phyloP scores from a whole-genome alignment of 2,888 invertebrate genomes.

The Synanthedon tipuliformis region DNA sequence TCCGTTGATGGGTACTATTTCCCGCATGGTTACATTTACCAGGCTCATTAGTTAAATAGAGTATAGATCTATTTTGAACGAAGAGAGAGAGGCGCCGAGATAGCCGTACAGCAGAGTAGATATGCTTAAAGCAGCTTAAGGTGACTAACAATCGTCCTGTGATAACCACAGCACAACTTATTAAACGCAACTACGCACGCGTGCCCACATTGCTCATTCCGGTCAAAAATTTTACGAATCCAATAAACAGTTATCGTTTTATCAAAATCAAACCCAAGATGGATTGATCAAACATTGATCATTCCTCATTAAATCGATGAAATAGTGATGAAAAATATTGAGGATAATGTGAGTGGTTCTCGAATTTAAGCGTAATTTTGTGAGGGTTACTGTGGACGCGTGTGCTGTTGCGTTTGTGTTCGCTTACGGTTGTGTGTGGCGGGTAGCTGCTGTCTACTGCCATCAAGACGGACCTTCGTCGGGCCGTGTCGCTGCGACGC shows the following conservation, averaged over 20 bases:
- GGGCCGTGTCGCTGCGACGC: slow-evolving; percentile 54
- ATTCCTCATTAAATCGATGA: too few relatives aligned
- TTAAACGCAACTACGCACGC: slow-evolving; percentile 18
- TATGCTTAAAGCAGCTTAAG: slow-evolving; percentile 8
- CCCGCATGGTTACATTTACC: neutral
- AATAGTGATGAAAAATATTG: too few relatives aligned
- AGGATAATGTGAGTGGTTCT: too few relatives aligned
- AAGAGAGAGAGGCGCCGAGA: too few relatives aligned
- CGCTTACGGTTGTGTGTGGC: slow-evolving; percentile 23
- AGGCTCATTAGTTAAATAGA: too few relatives aligned
- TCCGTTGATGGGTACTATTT: neutral
- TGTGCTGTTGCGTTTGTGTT: slow-evolving; percentile 5
- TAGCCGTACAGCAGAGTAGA: too few relatives aligned
- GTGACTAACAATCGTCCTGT: slow-evolving; percentile 37
- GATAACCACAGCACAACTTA: slow-evolving; percentile 32
- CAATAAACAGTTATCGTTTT: too few relatives aligned
- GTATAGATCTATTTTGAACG: too few relatives aligned
- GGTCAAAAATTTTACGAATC: too few relatives aligned
- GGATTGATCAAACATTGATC: too few relatives aligned
- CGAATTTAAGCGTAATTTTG: slow-evolving; percentile 1
- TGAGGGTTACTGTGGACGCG: slow-evolving; percentile 2
- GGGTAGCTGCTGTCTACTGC: slow-evolving; percentile 80
- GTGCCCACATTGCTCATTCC: slow-evolving; percentile 1
- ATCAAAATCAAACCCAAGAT: too few relatives aligned
- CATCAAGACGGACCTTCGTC: slow-evolving; percentile 80